phyloP scores from a whole-genome alignment of 2,888 invertebrate species.

The Prenolepis imparis region DNA sequence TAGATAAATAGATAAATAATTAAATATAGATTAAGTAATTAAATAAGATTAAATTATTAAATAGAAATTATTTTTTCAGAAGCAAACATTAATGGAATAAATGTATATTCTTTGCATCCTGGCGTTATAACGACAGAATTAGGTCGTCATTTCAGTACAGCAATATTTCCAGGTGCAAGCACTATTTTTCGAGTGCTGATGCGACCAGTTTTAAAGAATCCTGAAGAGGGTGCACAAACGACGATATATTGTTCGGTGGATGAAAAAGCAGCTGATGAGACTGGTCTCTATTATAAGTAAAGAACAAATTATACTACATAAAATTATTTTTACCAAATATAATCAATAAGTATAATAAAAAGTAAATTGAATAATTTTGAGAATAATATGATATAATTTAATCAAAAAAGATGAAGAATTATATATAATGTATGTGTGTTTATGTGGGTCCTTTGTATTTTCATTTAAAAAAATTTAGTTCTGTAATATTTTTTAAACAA shows the following conservation, averaged over 20 bases:
- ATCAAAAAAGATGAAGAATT: neutral
- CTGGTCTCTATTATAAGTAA: conserved; percentile 89
- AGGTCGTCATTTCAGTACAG: conserved; percentile 89
- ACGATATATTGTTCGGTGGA: conserved; percentile 91
- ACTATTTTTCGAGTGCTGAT: conserved; percentile 83
- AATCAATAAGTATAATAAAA: neutral
- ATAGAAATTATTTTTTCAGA: conserved; percentile 66
- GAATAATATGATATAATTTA: conserved; percentile 5
- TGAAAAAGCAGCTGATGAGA: conserved; percentile 89
- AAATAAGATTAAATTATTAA: neutral
- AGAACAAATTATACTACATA: neutral
- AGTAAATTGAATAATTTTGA: neutral
- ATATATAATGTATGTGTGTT: neutral
- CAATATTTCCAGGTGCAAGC: conserved; percentile 87
- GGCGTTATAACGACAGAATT: conserved; percentile 92
- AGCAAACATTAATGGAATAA: conserved; percentile 87
- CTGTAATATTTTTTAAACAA: neutral
- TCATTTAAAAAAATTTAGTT: neutral
- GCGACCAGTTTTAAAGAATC: conserved; percentile 88
- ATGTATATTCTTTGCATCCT: conserved; percentile 91
- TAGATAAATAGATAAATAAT: too few relatives aligned
- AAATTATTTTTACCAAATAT: neutral
- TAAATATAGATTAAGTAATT: too few relatives aligned
- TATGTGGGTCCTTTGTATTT: neutral
- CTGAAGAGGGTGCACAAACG: conserved; percentile 92